These are phyloP conservation scores for Drosophila dunni DNA, from an alignment of 1,140 invertebrate genomes.

Conservation along the genomic window DNA sequence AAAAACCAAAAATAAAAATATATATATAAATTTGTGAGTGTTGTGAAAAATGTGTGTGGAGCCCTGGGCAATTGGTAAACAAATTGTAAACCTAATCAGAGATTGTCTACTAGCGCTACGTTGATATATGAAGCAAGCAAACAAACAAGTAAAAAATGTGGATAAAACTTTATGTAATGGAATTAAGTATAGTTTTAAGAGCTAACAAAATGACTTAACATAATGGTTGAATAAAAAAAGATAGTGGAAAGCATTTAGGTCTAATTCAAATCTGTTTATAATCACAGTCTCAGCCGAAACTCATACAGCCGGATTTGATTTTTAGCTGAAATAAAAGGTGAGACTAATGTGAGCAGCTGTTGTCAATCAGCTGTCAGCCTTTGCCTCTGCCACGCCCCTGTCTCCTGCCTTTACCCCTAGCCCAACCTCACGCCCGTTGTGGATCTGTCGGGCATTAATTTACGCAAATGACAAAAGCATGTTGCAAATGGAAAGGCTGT, in stretches of 20 bases:
- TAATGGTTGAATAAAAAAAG: too few relatives aligned
- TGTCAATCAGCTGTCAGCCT: slow-evolving; percentile 25
- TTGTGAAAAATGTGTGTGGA: slow-evolving; percentile 4
- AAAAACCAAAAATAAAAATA: slow-evolving; percentile 22
- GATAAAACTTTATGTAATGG: background rate
- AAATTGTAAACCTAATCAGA: slow-evolving; percentile 57
- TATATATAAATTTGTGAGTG: slow-evolving; percentile 13
- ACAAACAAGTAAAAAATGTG: background rate
- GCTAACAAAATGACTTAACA: too few relatives aligned
- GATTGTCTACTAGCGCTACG: slow-evolving; percentile 20
- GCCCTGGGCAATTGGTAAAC: slow-evolving; percentile 49
- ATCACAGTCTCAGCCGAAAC: too few relatives aligned
- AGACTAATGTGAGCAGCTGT: slow-evolving; percentile 20
- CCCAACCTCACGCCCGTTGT: background rate
- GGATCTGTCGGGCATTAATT: slow-evolving; percentile 68
- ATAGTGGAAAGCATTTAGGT: too few relatives aligned
- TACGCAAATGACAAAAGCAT: slow-evolving; percentile 79
- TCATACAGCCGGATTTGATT: background rate
- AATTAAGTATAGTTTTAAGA: background rate
- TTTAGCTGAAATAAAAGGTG: slow-evolving; percentile 9
- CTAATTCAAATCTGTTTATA: too few relatives aligned
- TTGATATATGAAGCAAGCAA: background rate
- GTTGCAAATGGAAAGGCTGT: slow-evolving; percentile 78
- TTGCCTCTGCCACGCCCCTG: background rate
- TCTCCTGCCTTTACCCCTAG: background rate